A percentile compares a stretch with the other conserved stretches of the same genome.
Evolutionary conservation across 1,140 invertebrate genomes (phyloP).

Genomic region (Zaprionus camerounensis): DNA sequence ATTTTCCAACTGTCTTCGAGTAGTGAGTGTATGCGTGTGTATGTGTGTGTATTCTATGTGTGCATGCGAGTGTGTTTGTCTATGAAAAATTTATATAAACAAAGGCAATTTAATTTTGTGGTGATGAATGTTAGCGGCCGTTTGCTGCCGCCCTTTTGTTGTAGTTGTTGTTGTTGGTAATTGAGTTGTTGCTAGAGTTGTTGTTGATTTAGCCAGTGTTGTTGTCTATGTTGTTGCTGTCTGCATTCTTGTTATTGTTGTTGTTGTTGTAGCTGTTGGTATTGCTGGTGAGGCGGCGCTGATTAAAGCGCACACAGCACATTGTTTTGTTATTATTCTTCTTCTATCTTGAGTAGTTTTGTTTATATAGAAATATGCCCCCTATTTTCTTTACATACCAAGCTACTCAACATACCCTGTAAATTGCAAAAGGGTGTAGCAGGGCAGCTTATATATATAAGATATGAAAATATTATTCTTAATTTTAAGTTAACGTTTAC

Average conservation of each 20-base stretch:
- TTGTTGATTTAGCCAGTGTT: conserved; percentile 47
- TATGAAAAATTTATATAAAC: conserved; percentile 72
- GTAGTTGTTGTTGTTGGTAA: conserved; percentile 59
- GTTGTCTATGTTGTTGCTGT: conserved; percentile 28
- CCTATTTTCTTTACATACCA: neutral
- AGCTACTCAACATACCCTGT: conserved; percentile 25
- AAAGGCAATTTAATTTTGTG: conserved; percentile 79
- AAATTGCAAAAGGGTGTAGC: neutral
- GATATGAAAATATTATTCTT: neutral
- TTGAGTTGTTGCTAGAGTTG: conserved; percentile 72
- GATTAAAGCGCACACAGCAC: conserved; percentile 70
- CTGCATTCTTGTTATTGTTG: conserved; percentile 19
- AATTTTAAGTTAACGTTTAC: too few relatives aligned
- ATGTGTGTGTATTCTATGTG: conserved; percentile 10
- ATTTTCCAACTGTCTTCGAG: conserved; percentile 65
- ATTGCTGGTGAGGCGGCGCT: conserved; percentile 60
- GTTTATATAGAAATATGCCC: conserved; percentile 47
- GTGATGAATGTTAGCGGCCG: conserved; percentile 75
- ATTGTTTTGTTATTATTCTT: conserved; percentile 67
- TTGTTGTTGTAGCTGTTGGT: conserved; percentile 29
- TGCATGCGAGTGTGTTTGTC: conserved; percentile 32
- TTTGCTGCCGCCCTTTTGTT: conserved; percentile 49
- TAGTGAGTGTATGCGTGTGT: conserved; percentile 6
- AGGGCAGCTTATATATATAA: neutral
- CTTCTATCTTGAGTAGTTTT: conserved; percentile 40